These are phyloP conservation scores for Drosophila bipectinata DNA, from an alignment of 1,140 invertebrate species.

Conservation along the genomic window DNA sequence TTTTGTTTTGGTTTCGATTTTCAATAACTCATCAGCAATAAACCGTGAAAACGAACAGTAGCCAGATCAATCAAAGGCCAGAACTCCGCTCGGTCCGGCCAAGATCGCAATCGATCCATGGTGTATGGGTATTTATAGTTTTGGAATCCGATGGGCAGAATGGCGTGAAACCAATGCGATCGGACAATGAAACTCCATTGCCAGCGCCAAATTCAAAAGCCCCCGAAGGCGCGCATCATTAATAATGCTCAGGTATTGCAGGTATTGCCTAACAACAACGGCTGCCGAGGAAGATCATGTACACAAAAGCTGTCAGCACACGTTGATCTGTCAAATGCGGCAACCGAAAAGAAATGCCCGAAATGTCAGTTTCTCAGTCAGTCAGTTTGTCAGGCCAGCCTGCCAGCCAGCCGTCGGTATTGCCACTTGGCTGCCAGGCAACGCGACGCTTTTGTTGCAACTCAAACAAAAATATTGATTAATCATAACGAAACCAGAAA, in stretches of 20 bases:
- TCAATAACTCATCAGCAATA: slow-evolving; percentile 63
- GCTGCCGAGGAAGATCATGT: slow-evolving; percentile 39
- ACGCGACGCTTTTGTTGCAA: slow-evolving; percentile 72
- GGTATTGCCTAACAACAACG: slow-evolving; percentile 56
- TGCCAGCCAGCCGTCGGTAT: slow-evolving; percentile 27
- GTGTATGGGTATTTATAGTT: slow-evolving; percentile 9
- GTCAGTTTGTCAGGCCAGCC: not conserved
- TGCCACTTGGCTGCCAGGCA: slow-evolving; percentile 54
- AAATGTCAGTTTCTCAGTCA: slow-evolving; percentile 34
- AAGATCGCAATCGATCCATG: slow-evolving; percentile 37
- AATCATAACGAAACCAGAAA: slow-evolving; percentile 63
- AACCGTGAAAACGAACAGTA: slow-evolving; percentile 78
- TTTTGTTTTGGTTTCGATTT: slow-evolving; percentile 50
- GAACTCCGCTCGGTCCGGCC: slow-evolving; percentile 46
- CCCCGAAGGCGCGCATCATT: slow-evolving; percentile 76
- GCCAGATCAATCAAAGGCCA: slow-evolving; percentile 69
- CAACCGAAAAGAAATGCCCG: slow-evolving; percentile 67
- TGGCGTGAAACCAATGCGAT: slow-evolving; percentile 77
- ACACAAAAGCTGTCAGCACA: slow-evolving; percentile 78
- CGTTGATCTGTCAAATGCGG: slow-evolving; percentile 79
- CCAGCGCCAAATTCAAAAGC: slow-evolving; percentile 75
- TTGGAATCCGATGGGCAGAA: slow-evolving; percentile 38
- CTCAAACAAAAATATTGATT: slow-evolving; percentile 79
- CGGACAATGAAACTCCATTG: slow-evolving; percentile 62
- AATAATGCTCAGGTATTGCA: slow-evolving; percentile 71